Evolutionary conservation across 2,797 vertebrate genomes (phyloP).

Genomic region (Muscicapa striata): DNA sequence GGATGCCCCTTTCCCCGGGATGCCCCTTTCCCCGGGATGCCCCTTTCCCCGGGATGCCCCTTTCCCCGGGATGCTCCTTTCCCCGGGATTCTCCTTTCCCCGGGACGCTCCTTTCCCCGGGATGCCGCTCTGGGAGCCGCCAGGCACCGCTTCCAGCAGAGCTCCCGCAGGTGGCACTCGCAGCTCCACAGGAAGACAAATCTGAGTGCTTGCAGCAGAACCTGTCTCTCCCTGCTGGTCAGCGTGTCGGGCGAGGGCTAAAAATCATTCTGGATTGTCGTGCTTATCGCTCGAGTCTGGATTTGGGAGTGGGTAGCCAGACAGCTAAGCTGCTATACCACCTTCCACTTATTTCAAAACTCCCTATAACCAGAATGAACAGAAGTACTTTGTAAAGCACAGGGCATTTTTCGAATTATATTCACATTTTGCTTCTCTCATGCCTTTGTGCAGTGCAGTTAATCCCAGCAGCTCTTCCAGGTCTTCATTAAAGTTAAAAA

Average conservation of each 20-base stretch:
- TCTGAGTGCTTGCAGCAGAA: rapidly evolving
- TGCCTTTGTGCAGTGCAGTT: background rate
- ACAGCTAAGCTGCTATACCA: background rate
- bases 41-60: no score
- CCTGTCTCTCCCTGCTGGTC: background rate
- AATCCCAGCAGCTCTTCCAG: background rate
- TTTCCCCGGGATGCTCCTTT: no score
- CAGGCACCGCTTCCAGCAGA: background rate
- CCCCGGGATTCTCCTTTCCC: no score
- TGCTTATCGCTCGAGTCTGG: background rate
- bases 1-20: no score
- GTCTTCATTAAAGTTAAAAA: background rate
- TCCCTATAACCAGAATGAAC: background rate
- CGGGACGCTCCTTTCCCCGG: no score
- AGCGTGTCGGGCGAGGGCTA: background rate
- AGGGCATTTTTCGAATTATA: background rate
- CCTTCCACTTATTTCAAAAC: background rate
- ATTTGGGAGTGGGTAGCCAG: background rate
- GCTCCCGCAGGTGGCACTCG: conserved; percentile 49
- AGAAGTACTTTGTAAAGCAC: background rate
- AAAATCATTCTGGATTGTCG: background rate
- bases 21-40: no score
- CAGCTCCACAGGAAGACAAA: background rate
- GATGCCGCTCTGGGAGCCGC: background rate
- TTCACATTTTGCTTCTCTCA: background rate